Evolutionary conservation across 2,888 invertebrate species (phyloP).

Genomic region (Endomychus coccineus): DNA sequence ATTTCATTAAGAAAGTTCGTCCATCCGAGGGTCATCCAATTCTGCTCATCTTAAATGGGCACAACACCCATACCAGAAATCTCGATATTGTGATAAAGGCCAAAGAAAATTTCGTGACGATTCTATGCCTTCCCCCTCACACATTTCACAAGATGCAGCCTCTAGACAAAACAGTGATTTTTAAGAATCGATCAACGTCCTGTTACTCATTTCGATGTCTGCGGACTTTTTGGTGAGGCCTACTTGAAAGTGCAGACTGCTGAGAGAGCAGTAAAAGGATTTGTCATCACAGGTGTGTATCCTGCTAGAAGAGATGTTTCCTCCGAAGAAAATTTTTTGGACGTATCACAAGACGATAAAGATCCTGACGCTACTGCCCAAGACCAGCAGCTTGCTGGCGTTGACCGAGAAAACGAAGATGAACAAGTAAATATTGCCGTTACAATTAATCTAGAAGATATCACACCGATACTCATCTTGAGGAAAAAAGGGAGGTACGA

Average conservation of each 20-base stretch:
- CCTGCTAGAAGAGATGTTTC: constrained; percentile 1
- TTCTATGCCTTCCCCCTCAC: constrained; percentile 2
- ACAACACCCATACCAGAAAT: constrained; percentile 1
- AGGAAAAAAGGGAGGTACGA: no score
- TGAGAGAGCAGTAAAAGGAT: constrained; percentile 6
- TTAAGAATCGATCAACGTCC: constrained; percentile 2
- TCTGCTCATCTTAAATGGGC: constrained; percentile 1
- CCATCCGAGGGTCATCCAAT: constrained; percentile 1
- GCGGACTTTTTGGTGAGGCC: constrained; percentile 6
- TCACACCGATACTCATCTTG: no score
- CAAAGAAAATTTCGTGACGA: no score
- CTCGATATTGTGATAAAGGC: constrained; percentile 2
- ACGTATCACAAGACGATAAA: background rate
- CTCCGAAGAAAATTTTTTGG: constrained; percentile 2
- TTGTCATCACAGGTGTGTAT: constrained; percentile 1
- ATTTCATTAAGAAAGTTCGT: no score
- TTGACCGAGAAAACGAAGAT: constrained; percentile 1
- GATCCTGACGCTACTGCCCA: constrained; percentile 2
- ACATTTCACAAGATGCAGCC: constrained; percentile 1
- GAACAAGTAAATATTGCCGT: no score
- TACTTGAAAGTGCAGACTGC: constrained; percentile 6
- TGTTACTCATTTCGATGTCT: constrained; percentile 7
- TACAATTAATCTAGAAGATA: no score
- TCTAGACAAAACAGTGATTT: constrained; percentile 9
- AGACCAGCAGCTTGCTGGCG: background rate